Conservation (phyloP, 2,113 vertebrate genomes). For the Rallus limicola region DNA sequence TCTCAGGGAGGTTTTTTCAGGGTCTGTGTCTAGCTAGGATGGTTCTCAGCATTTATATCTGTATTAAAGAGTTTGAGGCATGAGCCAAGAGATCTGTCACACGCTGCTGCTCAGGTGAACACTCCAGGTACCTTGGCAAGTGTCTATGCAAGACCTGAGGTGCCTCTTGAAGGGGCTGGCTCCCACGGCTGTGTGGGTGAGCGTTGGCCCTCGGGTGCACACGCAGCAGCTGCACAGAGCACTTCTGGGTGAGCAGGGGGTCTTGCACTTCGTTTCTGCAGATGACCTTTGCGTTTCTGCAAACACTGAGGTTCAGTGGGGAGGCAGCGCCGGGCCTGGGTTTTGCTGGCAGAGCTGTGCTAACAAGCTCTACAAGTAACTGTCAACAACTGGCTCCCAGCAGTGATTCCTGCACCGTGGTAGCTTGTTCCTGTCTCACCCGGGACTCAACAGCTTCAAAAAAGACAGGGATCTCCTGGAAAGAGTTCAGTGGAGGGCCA, state of each 20-base stretch:
- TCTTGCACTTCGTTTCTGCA: not conserved
- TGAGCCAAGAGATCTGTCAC: not conserved
- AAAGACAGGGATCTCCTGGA: too few relatives aligned
- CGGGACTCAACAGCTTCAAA: not conserved
- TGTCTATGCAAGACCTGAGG: not conserved
- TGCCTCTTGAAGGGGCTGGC: not conserved
- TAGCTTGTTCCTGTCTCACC: not conserved
- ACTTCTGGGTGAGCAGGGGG: rapidly evolving
- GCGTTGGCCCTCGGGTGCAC: rapidly evolving
- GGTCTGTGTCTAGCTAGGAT: too few relatives aligned
- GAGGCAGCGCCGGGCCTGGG: not conserved
- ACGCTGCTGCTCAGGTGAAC: rapidly evolving
- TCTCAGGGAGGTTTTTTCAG: not conserved
- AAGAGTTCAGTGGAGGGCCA: too few relatives aligned
- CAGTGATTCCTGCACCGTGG: not conserved
- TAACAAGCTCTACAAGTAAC: not conserved
- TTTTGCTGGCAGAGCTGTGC: not conserved
- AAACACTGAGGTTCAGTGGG: not conserved
- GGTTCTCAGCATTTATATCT: not conserved
- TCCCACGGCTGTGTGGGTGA: rapidly evolving
- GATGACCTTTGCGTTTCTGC: not conserved
- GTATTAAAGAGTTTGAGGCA: not conserved
- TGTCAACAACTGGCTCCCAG: slow-evolving; percentile 13
- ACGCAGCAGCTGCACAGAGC: not conserved
- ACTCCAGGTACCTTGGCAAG: too few relatives aligned